Evolutionary conservation across 53 echinoderm and acorn worm species (phyloP).

Genomic region (Mesocentrotus franciscanus): DNA sequence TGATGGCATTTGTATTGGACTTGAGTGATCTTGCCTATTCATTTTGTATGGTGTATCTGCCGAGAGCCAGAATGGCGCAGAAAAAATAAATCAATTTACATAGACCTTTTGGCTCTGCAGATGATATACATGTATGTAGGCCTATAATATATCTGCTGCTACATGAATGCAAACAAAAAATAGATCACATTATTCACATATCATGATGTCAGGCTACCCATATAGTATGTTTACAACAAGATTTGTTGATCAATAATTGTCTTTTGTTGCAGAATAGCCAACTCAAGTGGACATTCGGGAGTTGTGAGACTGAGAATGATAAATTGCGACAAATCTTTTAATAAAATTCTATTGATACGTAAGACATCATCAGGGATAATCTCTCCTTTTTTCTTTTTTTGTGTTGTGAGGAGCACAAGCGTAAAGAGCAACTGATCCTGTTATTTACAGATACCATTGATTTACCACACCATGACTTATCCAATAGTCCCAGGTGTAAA

Average conservation of each 20-base stretch:
- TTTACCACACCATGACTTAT: conserved; percentile 30
- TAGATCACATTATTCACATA: background rate
- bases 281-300: conserved; percentile 26
- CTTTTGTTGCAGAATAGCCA: background rate
- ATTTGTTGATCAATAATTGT: conserved; percentile 5
- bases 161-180: background rate
- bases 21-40: no score
- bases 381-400: background rate
- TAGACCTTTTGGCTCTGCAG: background rate
- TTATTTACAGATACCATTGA: conserved; percentile 24
- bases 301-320: conserved; percentile 3
- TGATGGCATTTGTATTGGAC: no score
- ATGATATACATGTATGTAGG: background rate
- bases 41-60: no score
- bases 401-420: background rate
- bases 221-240: background rate
- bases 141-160: background rate
- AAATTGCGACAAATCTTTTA: background rate
- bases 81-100: background rate
- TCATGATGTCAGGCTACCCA: background rate
- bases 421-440: background rate
- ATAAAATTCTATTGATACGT: background rate
- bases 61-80: background rate
- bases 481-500: conserved; percentile 15
- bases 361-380: background rate